Evolutionary conservation across 2,113 vertebrate species (phyloP).

Genomic region (Taurulus bubalis): DNA sequence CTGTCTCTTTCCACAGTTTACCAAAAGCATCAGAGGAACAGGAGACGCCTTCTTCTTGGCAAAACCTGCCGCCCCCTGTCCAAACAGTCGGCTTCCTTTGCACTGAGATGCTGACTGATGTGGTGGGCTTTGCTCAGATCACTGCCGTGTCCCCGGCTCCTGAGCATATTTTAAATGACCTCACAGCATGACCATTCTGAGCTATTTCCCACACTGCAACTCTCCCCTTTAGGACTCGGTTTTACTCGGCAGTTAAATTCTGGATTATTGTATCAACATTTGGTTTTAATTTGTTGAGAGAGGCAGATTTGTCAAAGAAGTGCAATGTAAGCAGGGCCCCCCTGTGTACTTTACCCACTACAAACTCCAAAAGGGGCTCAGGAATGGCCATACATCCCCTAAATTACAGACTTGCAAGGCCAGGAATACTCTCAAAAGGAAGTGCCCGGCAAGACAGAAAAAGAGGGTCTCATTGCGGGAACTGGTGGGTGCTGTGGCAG

Average conservation of each 20-base stretch:
- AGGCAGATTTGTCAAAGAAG: constrained; percentile 64
- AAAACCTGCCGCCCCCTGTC: constrained; percentile 47
- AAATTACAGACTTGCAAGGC: constrained; percentile 74
- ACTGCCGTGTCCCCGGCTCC: constrained; percentile 35
- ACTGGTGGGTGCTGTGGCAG: constrained; percentile 74
- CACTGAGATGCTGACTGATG: constrained; percentile 55
- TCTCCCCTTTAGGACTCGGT: constrained; percentile 35
- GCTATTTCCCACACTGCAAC: constrained; percentile 43
- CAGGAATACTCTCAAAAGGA: constrained; percentile 74
- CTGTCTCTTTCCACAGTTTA: constrained; percentile 31
- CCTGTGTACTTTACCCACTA: constrained; percentile 62
- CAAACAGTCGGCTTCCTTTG: constrained; percentile 64
- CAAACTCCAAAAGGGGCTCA: constrained; percentile 64
- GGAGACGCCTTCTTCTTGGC: constrained; percentile 59
- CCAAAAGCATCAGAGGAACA: constrained; percentile 51
- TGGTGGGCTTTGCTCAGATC: constrained; percentile 48
- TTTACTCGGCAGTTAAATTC: constrained; percentile 37
- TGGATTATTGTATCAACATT: constrained; percentile 71
- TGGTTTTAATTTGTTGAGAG: constrained; percentile 71
- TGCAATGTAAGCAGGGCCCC: constrained; percentile 67
- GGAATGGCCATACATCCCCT: constrained; percentile 54
- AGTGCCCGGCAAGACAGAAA: constrained; percentile 66
- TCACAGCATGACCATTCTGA: constrained; percentile 52
- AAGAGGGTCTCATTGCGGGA: constrained; percentile 76
- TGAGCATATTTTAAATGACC: constrained; percentile 59